Base-by-base conservation (phyloP, 2,113 vertebrate genomes). In the Nyctibius bracteatus region DNA sequence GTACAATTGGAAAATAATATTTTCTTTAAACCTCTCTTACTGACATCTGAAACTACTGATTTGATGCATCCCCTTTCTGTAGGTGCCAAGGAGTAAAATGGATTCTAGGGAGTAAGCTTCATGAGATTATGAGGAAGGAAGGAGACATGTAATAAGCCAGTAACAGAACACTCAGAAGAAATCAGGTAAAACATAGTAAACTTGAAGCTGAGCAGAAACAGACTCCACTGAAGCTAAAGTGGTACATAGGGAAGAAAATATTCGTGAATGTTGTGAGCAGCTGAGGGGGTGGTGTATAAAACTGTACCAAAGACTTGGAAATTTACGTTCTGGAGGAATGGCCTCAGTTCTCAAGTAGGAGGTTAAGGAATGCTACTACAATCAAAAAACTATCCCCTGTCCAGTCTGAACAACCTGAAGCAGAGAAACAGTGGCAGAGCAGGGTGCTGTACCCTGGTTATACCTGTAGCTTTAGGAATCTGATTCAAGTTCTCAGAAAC, bases 101-200 rank as follows among this genome's bases (percentile, higher is more conserved):
- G 2, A n/a, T 66, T 88, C 46, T 73, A 33, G 5, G 8, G 20
- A 65, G 12, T n/a, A 61, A 65, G 0, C 1, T 41, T 46, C 23
- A 65, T 68, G 30, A 68, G 35, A 55, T 75, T 62, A 61, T 68
- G 28, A n/a, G 68, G 54, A 80, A 83, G 10, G 54, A 67, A 71
- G 23, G 21, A 92, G 47, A 21, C 1, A 18, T 28, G 0, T 46
- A 63, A 65, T 28, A 44, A 75, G 2, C 10, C 24, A 67, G 24
- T 44, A 87, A 47, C 14, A 84, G 24, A 59, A 71, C 19, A 81
- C 6, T 67, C 41, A 77, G 28, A 8, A 77, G 67, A 77, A 81
- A 59, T 17, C 8, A 61, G 59, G 5, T 1, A 81, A 52, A 83
- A 59, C 11, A 20, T 31, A 27, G 31, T 18, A 85, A 72, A 46